Percentiles rank a stretch among this genome's conserved stretches.
These are phyloP conservation scores for Dinoponera quadriceps DNA, from an alignment of 1,140 invertebrate genomes.

Conservation along the genomic window DNA sequence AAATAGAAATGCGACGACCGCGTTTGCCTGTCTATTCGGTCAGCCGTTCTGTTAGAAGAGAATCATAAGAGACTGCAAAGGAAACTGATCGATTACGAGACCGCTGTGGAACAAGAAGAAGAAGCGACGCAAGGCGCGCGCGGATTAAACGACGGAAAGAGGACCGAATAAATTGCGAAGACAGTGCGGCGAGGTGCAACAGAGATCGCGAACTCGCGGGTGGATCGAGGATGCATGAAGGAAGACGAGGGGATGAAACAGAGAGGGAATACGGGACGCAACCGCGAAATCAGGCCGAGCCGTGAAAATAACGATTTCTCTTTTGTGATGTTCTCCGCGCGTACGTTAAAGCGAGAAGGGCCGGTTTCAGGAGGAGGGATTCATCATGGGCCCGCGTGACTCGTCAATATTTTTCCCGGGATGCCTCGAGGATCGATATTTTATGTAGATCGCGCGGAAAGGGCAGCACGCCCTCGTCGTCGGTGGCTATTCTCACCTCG, in stretches of 20 bases:
- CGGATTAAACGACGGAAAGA: conserved; percentile 1
- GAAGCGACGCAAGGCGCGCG: background rate
- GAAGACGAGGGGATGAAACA: conserved; percentile 37
- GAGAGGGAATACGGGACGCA: conserved; percentile 70
- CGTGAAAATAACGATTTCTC: conserved; percentile 82
- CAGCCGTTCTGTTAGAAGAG: background rate
- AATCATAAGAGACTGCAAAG: background rate
- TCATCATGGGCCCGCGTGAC: conserved; percentile 75
- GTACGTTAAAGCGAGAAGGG: conserved; percentile 73
- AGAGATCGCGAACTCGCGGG: conserved; percentile 50
- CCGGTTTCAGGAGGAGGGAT: conserved; percentile 59
- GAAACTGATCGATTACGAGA: conserved; percentile 30
- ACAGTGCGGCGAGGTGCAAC: conserved; percentile 22
- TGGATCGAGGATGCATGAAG: conserved; percentile 18
- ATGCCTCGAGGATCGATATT: conserved; percentile 75
- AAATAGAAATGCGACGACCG: background rate
- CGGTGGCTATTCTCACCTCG: conserved; percentile 70
- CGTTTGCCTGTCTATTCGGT: background rate
- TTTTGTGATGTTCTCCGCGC: conserved; percentile 69
- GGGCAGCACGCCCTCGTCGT: conserved; percentile 74
- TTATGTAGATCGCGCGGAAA: conserved; percentile 80
- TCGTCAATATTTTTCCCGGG: conserved; percentile 75
- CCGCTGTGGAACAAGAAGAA: background rate
- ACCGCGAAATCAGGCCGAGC: conserved; percentile 78
- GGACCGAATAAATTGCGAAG: conserved; percentile 35